These are phyloP conservation scores for Antechinus flavipes DNA, from an alignment of 2,113 vertebrate genomes.

Conservation along the genomic window DNA sequence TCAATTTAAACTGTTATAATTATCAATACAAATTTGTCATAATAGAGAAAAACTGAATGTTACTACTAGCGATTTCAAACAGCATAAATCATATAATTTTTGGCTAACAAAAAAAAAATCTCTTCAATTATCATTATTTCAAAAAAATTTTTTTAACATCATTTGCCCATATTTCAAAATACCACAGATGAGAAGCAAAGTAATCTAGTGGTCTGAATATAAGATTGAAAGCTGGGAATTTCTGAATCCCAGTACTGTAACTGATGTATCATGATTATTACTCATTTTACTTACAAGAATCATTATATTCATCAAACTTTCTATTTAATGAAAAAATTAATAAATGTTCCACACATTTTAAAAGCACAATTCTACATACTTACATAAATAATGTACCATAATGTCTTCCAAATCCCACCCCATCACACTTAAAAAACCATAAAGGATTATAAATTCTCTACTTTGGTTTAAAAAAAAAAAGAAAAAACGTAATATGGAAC, in stretches of 20 bases:
- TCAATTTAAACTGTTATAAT: conserved; percentile 39
- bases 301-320: not conserved
- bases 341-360: not conserved
- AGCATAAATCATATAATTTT: conserved; percentile 35
- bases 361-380: conserved; percentile 51
- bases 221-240: conserved; percentile 10
- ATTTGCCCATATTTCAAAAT: conserved; percentile 43
- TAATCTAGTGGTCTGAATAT: conserved; percentile 10
- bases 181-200: conserved; percentile 26
- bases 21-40: not conserved
- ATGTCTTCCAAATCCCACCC: not conserved
- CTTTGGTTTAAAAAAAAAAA: not conserved
- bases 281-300: not conserved
- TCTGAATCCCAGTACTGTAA: conserved; percentile 21
- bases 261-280: not conserved
- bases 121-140: conserved; percentile 53
- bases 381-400: conserved; percentile 28
- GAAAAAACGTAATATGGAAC: not conserved
- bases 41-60: conserved; percentile 16
- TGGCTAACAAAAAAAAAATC: conserved; percentile 49
- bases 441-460: not conserved
- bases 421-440: not conserved
- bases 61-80: conserved; percentile 49
- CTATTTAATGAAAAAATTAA: conserved; percentile 1
- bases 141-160: conserved; percentile 56